Percentiles rank a stretch among this genome's conserved stretches.
Evolutionary conservation across 2,888 invertebrate species (phyloP).

Genomic region (Lissocephala sabroskyi): DNA sequence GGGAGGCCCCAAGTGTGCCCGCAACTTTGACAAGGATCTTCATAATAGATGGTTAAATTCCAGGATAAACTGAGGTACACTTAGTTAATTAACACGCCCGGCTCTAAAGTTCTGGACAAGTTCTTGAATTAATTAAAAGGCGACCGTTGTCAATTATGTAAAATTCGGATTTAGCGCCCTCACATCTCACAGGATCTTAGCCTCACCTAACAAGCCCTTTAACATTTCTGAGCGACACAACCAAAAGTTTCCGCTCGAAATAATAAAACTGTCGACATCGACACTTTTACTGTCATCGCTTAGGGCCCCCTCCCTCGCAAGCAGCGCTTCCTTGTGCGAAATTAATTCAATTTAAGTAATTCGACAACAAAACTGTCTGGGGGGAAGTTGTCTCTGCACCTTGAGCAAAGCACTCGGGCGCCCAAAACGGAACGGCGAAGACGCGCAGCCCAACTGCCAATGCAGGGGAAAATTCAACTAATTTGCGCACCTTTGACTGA

Average conservation of each 20-base stretch:
- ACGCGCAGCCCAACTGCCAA: conserved; percentile 4
- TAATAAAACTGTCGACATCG: conserved; percentile 24
- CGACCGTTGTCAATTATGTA: too few species aligned
- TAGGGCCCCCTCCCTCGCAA: neutral
- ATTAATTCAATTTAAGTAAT: conserved; percentile 46
- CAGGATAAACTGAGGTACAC: too few species aligned
- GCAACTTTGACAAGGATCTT: conserved; percentile 23
- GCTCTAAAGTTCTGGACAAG: too few species aligned
- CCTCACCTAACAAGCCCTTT: conserved; percentile 28
- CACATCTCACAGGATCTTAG: too few species aligned
- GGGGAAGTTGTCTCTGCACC: neutral
- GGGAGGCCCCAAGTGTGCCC: conserved; percentile 6
- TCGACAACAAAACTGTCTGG: conserved; percentile 17
- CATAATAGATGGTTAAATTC: conserved; percentile 44
- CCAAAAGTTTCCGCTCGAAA: conserved; percentile 24
- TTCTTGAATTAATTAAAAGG: too few species aligned
- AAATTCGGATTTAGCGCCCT: too few species aligned
- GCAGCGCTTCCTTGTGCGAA: neutral
- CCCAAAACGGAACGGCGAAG: conserved; percentile 3
- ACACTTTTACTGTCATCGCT: conserved; percentile 16
- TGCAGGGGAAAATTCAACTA: conserved; percentile 16
- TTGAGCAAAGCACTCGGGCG: conserved; percentile 10
- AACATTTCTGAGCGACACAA: conserved; percentile 13
- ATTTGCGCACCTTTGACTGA: conserved; percentile 37
- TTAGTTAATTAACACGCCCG: too few species aligned